These are phyloP conservation scores for Haplochromis vanheusdeni DNA, from an alignment of 2,113 vertebrate genomes.

Conservation along the genomic window DNA sequence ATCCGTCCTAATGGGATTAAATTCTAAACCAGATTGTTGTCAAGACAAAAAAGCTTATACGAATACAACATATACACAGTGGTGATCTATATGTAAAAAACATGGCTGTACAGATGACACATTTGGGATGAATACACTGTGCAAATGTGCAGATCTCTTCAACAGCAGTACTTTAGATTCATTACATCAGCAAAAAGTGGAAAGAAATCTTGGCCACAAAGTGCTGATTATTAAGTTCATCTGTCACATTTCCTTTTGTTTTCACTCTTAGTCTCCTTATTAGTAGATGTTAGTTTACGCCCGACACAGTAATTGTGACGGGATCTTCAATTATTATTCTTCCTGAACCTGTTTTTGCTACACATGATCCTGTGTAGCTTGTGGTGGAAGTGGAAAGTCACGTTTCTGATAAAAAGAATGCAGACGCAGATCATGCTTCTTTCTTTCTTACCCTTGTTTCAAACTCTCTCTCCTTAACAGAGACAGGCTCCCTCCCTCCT, in stretches of 20 bases:
- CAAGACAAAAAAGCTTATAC: not conserved
- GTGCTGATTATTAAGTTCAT: not conserved
- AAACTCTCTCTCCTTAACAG: not conserved
- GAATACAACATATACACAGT: not conserved
- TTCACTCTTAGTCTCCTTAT: not conserved
- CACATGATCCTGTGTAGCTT: not conserved
- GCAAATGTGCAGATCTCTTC: not conserved
- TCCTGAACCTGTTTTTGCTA: not conserved
- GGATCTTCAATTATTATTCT: not conserved
- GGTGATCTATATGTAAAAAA: not conserved
- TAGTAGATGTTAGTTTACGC: not conserved
- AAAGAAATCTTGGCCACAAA: not conserved
- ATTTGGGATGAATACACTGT: not conserved
- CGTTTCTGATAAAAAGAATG: not conserved
- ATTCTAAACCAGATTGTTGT: not conserved
- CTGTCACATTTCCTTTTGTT: not conserved
- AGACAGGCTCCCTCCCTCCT: not conserved
- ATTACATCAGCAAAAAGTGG: not conserved
- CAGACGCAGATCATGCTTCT: not conserved
- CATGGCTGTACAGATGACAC: not conserved
- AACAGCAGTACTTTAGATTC: not conserved
- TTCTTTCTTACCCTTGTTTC: not conserved
- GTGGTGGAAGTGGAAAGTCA: not conserved
- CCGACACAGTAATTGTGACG: not conserved
- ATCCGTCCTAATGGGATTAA: accelerated